Evolutionary conservation across 2,888 invertebrate genomes (phyloP).

Genomic region (Ferrisia virgata): DNA sequence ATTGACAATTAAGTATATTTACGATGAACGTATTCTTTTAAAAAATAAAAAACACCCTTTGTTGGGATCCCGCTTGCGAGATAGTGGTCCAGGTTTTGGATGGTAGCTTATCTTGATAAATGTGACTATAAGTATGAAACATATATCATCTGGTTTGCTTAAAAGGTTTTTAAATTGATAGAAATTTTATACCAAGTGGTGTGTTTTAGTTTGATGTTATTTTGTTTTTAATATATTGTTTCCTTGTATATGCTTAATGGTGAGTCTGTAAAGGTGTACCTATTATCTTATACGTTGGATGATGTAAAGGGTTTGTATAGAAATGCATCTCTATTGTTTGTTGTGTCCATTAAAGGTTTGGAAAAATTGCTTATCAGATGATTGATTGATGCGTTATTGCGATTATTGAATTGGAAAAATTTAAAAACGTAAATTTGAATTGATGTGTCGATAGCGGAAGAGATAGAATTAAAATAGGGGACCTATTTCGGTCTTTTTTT

Average conservation of each 20-base stretch:
- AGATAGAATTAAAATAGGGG: too few relatives aligned
- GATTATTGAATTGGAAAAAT: background rate
- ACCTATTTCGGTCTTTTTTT: too few relatives aligned
- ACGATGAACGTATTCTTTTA: background rate
- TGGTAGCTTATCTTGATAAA: background rate
- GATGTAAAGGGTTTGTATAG: background rate
- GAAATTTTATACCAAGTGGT: background rate
- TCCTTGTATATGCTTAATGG: background rate
- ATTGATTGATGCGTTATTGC: background rate
- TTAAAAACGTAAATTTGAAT: too few relatives aligned
- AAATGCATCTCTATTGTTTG: too few relatives aligned
- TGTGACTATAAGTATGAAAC: background rate
- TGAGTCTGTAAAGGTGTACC: background rate
- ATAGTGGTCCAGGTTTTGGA: background rate
- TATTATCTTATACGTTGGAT: too few relatives aligned
- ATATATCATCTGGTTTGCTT: background rate
- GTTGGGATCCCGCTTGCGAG: background rate
- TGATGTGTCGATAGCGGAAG: too few relatives aligned
- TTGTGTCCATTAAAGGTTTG: background rate
- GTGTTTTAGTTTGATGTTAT: background rate
- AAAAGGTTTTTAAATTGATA: background rate
- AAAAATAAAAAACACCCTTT: background rate
- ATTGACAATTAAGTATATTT: background rate
- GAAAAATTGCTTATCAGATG: background rate
- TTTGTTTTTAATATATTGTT: background rate